These are phyloP conservation scores for Drosophila ogumai DNA, from an alignment of 1,140 invertebrate species.

Conservation along the genomic window DNA sequence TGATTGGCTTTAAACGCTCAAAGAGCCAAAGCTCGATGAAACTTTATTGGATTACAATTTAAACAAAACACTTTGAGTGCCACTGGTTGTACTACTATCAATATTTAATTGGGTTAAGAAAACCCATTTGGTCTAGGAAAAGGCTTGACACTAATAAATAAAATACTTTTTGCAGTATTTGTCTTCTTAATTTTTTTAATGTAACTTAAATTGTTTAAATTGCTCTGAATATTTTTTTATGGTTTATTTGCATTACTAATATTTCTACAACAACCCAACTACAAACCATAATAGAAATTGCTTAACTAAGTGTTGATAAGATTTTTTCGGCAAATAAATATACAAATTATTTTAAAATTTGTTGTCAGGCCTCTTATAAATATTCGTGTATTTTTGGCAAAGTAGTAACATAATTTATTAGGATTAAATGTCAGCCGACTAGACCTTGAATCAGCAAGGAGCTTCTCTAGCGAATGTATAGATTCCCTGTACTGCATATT, in stretches of 20 bases:
- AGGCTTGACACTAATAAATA: no score
- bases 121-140: neutral
- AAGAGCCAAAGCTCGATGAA: slow-evolving; percentile 4
- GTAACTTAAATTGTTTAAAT: no score
- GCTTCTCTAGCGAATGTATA: neutral
- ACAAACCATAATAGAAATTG: no score
- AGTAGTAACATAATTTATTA: neutral
- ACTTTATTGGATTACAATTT: slow-evolving; percentile 18
- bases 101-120: neutral
- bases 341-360: no score
- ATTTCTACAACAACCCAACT: no score
- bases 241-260: no score
- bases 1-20: slow-evolving; percentile 25
- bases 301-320: no score
- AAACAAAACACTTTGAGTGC: neutral
- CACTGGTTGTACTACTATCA: neutral
- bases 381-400: neutral
- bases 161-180: no score
- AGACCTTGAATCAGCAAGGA: neutral
- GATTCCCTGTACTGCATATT: neutral
- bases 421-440: neutral
- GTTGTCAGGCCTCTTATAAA: no score
- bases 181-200: no score
- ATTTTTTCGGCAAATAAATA: no score
- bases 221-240: no score